Evolutionary conservation across 2,113 vertebrate species (phyloP).

Genomic region (Rhabdornis inornatus): DNA sequence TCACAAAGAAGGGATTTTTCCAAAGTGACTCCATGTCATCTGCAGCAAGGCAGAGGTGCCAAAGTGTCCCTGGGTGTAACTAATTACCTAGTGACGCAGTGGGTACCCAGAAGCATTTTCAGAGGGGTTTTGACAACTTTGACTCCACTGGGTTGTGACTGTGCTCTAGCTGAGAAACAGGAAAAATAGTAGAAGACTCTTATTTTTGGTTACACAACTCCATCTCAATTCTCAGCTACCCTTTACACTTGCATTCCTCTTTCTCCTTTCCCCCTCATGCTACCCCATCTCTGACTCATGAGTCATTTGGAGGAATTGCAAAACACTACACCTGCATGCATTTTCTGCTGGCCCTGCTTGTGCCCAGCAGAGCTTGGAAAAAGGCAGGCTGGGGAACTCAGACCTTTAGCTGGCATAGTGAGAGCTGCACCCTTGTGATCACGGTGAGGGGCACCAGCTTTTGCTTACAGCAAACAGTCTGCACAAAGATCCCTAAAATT

Average conservation of each 20-base stretch:
- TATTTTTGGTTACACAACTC: not conserved
- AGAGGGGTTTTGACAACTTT: not conserved
- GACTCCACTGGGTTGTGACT: not conserved
- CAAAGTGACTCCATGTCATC: not conserved
- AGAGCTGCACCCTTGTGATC: not conserved
- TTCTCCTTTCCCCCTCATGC: not conserved
- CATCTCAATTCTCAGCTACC: not conserved
- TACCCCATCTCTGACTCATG: not conserved
- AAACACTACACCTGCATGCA: not conserved
- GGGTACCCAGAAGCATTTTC: not conserved
- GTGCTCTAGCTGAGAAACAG: not conserved
- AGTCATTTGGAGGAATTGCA: not conserved
- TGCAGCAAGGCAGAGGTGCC: not conserved
- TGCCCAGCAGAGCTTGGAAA: not conserved
- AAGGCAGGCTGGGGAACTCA: not conserved
- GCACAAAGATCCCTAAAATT: not conserved
- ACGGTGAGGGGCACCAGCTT: not conserved
- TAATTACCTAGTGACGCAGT: not conserved
- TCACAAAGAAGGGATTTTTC: constrained; percentile 61
- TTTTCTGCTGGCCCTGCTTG: not conserved
- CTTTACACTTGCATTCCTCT: not conserved
- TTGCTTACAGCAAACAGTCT: not conserved
- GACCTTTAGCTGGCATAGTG: not conserved
- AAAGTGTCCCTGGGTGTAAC: not conserved
- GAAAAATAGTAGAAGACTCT: not conserved